Evolutionary conservation across 1,140 invertebrate genomes (phyloP).

Genomic region (Prorops nasuta): DNA sequence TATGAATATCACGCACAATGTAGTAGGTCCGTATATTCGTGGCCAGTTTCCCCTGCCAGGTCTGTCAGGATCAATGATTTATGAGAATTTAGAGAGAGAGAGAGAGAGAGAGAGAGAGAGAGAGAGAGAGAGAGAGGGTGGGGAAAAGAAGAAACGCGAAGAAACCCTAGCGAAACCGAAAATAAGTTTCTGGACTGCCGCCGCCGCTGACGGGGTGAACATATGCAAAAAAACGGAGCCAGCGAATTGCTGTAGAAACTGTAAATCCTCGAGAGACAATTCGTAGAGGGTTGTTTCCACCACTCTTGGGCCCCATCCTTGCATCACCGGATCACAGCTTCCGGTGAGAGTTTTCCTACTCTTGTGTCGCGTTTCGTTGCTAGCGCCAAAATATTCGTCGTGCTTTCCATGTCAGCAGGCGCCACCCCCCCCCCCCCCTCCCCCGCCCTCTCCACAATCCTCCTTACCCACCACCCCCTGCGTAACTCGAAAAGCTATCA

Average conservation of each 20-base stretch:
- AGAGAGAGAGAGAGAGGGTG: conserved; percentile 12
- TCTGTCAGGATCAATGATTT: conserved; percentile 47
- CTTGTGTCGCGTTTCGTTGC: conserved; percentile 3
- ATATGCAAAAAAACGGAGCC: conserved; percentile 40
- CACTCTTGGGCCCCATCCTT: background rate
- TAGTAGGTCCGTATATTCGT: background rate
- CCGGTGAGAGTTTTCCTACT: conserved; percentile 1
- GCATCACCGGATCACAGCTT: background rate
- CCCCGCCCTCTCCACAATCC: too few relatives aligned
- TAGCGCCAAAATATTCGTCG: conserved; percentile 4
- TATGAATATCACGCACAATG: background rate
- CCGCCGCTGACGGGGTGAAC: conserved; percentile 34
- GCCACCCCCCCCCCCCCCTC: conserved; percentile 3
- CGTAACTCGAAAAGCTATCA: conserved; percentile 22
- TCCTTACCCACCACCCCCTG: too few relatives aligned
- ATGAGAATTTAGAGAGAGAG: conserved; percentile 32
- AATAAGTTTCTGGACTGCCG: conserved; percentile 44
- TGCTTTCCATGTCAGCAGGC: background rate
- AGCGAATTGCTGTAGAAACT: conserved; percentile 35
- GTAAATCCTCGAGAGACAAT: conserved; percentile 47
- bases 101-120: background rate
- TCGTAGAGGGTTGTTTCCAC: conserved; percentile 33
- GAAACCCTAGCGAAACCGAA: conserved; percentile 17
- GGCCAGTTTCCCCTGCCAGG: conserved; percentile 9
- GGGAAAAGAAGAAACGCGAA: background rate